A percentile compares a stretch with the other conserved stretches of the same genome.
Evolutionary conservation across 2,113 vertebrate genomes (phyloP).

Genomic region (Dicerorhinus sumatrensis): DNA sequence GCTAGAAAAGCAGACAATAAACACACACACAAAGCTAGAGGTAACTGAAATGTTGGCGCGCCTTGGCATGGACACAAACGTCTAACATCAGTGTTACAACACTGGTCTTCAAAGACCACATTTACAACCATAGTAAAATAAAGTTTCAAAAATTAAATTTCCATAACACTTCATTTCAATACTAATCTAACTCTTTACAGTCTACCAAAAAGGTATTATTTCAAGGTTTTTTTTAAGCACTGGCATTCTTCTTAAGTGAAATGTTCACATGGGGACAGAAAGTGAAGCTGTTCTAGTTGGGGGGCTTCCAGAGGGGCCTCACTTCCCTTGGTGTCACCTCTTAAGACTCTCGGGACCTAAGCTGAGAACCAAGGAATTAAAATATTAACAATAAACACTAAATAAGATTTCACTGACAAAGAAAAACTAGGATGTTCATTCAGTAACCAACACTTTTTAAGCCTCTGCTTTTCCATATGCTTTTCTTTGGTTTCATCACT

Average conservation of each 20-base stretch:
- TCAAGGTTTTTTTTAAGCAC: neutral
- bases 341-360: neutral
- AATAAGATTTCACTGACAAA: neutral
- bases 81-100: constrained; percentile 48
- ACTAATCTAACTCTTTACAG: neutral
- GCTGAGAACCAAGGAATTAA: neutral
- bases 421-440: neutral
- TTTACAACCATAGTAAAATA: constrained; percentile 46
- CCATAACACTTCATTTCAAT: constrained; percentile 39
- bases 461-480: neutral
- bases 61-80: constrained; percentile 26
- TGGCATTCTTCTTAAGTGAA: neutral
- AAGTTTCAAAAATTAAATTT: constrained; percentile 52
- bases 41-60: constrained; percentile 58
- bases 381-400: constrained; percentile 5
- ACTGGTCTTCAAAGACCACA: constrained; percentile 41
- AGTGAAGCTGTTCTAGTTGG: neutral
- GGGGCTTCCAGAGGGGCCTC: neutral
- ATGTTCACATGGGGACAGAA: neutral
- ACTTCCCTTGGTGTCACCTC: neutral
- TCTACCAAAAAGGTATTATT: constrained; percentile 7
- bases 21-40: neutral
- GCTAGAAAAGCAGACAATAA: constrained; percentile 72
- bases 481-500: neutral
- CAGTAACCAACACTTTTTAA: neutral